Base-by-base conservation (phyloP, 2,888 invertebrate species). In the Rhynchonema sp. region DNA sequence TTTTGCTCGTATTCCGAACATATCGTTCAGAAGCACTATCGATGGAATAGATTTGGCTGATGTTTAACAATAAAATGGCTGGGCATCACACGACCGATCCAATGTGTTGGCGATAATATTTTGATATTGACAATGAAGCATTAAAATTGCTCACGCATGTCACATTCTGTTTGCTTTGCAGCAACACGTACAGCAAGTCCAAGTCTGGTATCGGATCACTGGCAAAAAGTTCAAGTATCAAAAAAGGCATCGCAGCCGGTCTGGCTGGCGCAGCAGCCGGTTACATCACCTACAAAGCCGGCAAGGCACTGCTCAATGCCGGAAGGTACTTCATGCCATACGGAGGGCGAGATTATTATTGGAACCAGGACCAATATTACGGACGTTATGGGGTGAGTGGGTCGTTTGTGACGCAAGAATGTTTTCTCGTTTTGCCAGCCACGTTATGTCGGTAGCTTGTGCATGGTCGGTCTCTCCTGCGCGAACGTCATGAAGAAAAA, bases 231-330 rank as follows among this genome's bases (percentile, higher is more conserved):
- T 20, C 3, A n/a, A 49, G 20, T 3, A 49, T 49, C 49, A 49
- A 49, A 23, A 6, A n/a, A 49, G 49, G 13, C 3, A 38, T 38
- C 20, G 38, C 38, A 9, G 38, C 38, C 38, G n/a, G n/a, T n/a
- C 38, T 38, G 38, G 38, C 38, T 6, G 38, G 9, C 9, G 49
- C 49, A 6, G 49, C 49, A 6, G 49, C 49, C 23, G 49, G 49
- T 49, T 55, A 55, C 55, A 26, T 55, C 17, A 55, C 55, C 6
- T 55, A 55, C 55, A 55, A 55, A 27, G 55, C 55, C 3, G 55
- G 55, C 55, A 55, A 55, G 27, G 55, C 55, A 3, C 3, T 55
- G 6, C 23, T 55, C 9, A 28, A 28, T 9, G 55, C 55, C 27
- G 55, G 55, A 2, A 55, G 26, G 6, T 3, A 3, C 2, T 55